A percentile compares a stretch with the other conserved stretches of the same genome.
These are phyloP conservation scores for Eriosoma lanigerum DNA, from an alignment of 1,140 invertebrate species.

Conservation along the genomic window DNA sequence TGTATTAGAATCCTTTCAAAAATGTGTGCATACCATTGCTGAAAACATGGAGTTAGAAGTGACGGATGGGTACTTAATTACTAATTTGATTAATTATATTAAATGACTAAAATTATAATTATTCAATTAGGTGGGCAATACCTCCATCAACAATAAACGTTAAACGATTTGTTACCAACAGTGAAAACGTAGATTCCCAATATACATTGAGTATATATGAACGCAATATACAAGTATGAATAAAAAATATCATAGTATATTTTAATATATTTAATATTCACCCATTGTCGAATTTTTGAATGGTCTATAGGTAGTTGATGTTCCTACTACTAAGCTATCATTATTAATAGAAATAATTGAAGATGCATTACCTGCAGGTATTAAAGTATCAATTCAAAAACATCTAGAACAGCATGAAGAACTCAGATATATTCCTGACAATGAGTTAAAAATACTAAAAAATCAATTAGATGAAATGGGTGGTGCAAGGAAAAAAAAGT, in stretches of 20 bases:
- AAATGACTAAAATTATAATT: background rate
- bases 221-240: slow-evolving; percentile 69
- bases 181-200: slow-evolving; percentile 67
- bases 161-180: slow-evolving; percentile 69
- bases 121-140: slow-evolving; percentile 68
- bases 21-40: slow-evolving; percentile 72
- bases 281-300: background rate
- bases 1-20: slow-evolving; percentile 76
- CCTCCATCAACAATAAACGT: slow-evolving; percentile 71
- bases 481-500: slow-evolving; percentile 61
- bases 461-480: slow-evolving; percentile 63
- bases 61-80: slow-evolving; percentile 68
- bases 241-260: background rate
- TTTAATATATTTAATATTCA: too few species aligned
- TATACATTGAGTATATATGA: slow-evolving; percentile 76
- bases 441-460: slow-evolving; percentile 73
- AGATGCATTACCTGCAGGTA: slow-evolving; percentile 72
- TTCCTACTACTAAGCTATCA: slow-evolving; percentile 63
- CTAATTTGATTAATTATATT: slow-evolving; percentile 5
- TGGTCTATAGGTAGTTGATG: slow-evolving; percentile 63
- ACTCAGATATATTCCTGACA: slow-evolving; percentile 76
- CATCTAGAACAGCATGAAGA: slow-evolving; percentile 65
- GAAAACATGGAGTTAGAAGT: slow-evolving; percentile 74
- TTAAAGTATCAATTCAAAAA: slow-evolving; percentile 67
- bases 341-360: slow-evolving; percentile 72